Base-by-base conservation (phyloP, 2,113 vertebrate genomes). In the Syngnathus scovelli region DNA sequence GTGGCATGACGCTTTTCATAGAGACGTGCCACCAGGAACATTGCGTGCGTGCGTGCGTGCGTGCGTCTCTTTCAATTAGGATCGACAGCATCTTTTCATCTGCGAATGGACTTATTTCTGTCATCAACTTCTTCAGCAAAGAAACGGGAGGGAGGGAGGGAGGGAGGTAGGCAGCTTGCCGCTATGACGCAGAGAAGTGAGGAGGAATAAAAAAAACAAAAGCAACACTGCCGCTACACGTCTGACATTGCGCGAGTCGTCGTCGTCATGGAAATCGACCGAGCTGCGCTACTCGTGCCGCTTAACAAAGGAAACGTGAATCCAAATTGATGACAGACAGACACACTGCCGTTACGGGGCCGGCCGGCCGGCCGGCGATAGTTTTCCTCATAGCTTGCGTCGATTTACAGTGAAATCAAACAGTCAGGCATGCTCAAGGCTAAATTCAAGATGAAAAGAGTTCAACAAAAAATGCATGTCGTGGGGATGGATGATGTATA, bases 41-140 rank as follows among this genome's bases (percentile, higher is more conserved):
- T 52, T 21, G 8, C 7, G n/a, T 52, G 49, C n/a, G 49, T 21
- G 8, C 7, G n/a, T 21, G 8, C 7, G n/a, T 21, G 8, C 7
- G n/a, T 52, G 49, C n/a, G 49, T 21, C 49, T 52, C 19, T 52
- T 52, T 52, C 9, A 21, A 16, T 15, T 7, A 6, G 10, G 78
- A 88, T 66, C 87, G 89, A 85, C 83, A 83, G 80, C 68, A 71
- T 85, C 68, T 84, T 88, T 90, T 90, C 86, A 80, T 66, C 74
- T 66, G 76, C 84, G 85, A 83, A 88, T 77, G 75, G 77, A 80
- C 67, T 82, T 72, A 75, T 88, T 85, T 1, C 16, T 1, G 16
- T 6, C 16, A 49, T 49, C 3, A 23, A 54, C 21, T 11, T 27
- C n/a, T 56, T 56, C 8, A 58, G 55, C 11, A 6, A 37, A 36